Conservation (phyloP, 2,113 vertebrate genomes). For the Nannobrachium achirus region DNA sequence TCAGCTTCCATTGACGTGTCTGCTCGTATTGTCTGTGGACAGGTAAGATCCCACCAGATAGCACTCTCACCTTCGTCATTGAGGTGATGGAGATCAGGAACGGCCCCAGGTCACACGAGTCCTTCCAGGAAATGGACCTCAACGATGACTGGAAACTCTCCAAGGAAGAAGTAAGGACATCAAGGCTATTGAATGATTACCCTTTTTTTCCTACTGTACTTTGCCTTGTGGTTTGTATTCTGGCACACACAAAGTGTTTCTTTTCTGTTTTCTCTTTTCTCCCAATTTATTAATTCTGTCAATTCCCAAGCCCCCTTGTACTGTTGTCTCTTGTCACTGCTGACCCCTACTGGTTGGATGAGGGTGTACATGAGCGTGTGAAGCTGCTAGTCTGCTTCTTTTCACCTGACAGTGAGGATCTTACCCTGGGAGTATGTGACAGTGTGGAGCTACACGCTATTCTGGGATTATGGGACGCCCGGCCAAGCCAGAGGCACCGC, state of each 20-base stretch:
- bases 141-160: conserved; percentile 98
- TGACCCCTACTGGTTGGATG: too few relatives aligned
- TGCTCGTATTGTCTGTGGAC: conserved; percentile 12
- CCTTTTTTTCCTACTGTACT: neutral
- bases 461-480: too few relatives aligned
- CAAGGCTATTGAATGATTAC: neutral
- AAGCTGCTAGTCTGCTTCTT: too few relatives aligned
- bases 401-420: too few relatives aligned
- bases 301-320: neutral
- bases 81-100: conserved; percentile 95
- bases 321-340: neutral
- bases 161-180: conserved; percentile 84
- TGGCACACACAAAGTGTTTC: neutral
- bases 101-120: conserved; percentile 94
- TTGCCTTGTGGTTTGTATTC: neutral
- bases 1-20: conserved; percentile 9
- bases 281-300: neutral
- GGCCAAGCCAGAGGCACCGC: too few relatives aligned
- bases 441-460: too few relatives aligned
- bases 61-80: conserved; percentile 90
- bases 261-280: neutral
- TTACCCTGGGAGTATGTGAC: too few relatives aligned
- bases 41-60: conserved; percentile 98
- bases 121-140: conserved; percentile 98
- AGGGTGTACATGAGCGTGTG: too few relatives aligned